Conservation (phyloP, 2,888 invertebrate species). For the Kryphioiulus occultus region DNA sequence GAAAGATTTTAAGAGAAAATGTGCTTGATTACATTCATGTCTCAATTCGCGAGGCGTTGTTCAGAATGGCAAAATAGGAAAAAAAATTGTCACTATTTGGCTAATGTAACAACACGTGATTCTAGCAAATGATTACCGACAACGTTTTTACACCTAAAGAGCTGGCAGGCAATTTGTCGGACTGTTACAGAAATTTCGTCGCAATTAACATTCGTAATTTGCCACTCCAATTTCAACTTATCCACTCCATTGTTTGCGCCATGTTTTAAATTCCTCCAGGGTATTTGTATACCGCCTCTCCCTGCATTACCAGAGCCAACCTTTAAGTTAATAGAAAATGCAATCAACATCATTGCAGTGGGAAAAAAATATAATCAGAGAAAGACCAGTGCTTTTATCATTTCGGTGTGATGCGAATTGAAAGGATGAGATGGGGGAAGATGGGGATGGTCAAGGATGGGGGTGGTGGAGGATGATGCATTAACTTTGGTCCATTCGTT, state of each 20-base stretch:
- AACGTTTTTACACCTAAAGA: neutral
- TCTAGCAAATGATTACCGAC: neutral
- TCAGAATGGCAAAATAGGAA: too few species aligned
- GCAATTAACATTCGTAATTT: slow-evolving; percentile 28
- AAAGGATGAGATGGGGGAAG: neutral
- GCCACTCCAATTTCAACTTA: slow-evolving; percentile 11
- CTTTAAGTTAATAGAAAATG: slow-evolving; percentile 19
- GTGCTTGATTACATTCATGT: neutral
- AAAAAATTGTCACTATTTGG: neutral
- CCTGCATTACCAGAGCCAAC: neutral
- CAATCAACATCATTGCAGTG: neutral
- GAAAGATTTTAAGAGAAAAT: too few species aligned
- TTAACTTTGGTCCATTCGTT: neutral
- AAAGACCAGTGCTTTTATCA: neutral
- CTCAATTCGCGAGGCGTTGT: neutral
- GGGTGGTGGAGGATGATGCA: neutral
- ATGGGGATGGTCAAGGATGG: neutral
- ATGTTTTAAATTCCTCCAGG: neutral
- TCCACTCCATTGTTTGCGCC: slow-evolving; percentile 1
- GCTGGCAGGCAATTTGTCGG: neutral
- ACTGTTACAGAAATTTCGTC: neutral
- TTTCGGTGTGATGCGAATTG: slow-evolving; percentile 25
- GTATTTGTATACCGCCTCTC: neutral
- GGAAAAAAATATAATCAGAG: neutral
- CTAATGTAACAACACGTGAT: neutral